Percentiles rank a stretch among this genome's conserved stretches.
Evolutionary conservation across 1,140 invertebrate species (phyloP).

Genomic region (Eupristina koningsbergeri): DNA sequence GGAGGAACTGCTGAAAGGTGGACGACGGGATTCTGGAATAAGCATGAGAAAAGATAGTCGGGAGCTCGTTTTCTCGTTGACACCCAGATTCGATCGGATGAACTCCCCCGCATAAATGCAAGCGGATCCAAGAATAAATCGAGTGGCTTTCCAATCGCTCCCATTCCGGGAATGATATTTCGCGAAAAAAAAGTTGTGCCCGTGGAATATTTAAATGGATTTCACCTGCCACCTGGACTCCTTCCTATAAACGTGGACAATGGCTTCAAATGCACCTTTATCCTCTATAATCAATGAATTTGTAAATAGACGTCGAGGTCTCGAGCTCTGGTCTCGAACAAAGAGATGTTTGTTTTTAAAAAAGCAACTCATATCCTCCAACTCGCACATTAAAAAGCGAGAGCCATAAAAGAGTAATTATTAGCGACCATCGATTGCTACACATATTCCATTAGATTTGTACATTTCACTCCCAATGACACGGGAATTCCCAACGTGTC

Average conservation of each 20-base stretch:
- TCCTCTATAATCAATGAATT: neutral
- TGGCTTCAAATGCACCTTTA: neutral
- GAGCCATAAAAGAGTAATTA: too few relatives aligned
- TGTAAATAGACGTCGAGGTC: neutral
- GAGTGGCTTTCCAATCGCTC: neutral
- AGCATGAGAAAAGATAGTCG: slow-evolving; percentile 13
- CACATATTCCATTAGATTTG: neutral
- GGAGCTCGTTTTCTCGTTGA: neutral
- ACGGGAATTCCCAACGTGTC: neutral
- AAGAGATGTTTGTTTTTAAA: too few relatives aligned
- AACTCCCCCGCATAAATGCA: neutral
- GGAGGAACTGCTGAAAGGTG: neutral
- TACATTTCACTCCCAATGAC: neutral
- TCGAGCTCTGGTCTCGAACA: neutral
- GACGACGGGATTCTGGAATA: neutral
- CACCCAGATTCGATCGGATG: neutral
- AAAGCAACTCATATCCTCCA: too few relatives aligned
- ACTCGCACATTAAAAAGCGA: too few relatives aligned
- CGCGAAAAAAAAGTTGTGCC: neutral
- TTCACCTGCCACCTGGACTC: neutral
- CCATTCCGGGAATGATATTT: neutral
- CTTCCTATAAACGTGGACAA: neutral
- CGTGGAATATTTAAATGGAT: neutral
- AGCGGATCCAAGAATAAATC: neutral
- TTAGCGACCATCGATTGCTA: neutral